Conservation (phyloP, 1,140 invertebrate genomes). For the Sesamia nonagrioides region DNA sequence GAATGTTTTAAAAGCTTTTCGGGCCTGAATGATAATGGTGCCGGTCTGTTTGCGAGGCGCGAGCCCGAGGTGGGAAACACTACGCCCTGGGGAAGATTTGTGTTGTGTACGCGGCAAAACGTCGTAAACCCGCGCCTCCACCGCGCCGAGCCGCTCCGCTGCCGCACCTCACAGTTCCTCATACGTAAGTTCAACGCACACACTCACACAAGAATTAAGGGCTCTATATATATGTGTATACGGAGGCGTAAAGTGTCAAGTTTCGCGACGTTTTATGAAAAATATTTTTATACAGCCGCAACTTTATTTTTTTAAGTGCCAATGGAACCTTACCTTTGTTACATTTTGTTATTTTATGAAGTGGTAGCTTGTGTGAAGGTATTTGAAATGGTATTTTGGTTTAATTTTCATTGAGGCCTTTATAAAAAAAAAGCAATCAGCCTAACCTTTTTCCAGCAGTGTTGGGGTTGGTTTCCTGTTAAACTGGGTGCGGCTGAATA, state of each 20-base stretch:
- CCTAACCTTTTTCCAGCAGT: no score
- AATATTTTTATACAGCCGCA: constrained; percentile 42
- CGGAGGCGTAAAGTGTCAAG: constrained; percentile 43
- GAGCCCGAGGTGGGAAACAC: constrained; percentile 53
- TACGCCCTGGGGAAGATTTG: constrained; percentile 59
- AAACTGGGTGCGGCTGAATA: no score
- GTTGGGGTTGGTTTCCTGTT: no score
- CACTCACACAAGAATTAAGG: constrained; percentile 27
- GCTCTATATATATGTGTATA: constrained; percentile 28
- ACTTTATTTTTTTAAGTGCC: constrained; percentile 45
- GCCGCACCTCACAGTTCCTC: background rate
- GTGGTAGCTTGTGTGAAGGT: background rate
- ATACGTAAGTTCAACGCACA: constrained; percentile 39
- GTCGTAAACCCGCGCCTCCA: constrained; percentile 37
- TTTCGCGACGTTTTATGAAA: constrained; percentile 45
- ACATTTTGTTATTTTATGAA: constrained; percentile 39
- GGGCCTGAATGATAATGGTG: constrained; percentile 65
- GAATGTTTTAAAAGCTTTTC: constrained; percentile 74
- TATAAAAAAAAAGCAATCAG: background rate
- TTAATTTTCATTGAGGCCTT: background rate
- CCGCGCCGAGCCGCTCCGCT: constrained; percentile 15
- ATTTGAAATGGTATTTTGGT: constrained; percentile 13
- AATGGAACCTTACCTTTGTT: constrained; percentile 43
- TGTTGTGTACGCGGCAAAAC: constrained; percentile 48
- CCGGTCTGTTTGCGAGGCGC: constrained; percentile 54